Evolutionary conservation across 2,113 vertebrate species (phyloP).

Genomic region (Galeopterus variegatus): DNA sequence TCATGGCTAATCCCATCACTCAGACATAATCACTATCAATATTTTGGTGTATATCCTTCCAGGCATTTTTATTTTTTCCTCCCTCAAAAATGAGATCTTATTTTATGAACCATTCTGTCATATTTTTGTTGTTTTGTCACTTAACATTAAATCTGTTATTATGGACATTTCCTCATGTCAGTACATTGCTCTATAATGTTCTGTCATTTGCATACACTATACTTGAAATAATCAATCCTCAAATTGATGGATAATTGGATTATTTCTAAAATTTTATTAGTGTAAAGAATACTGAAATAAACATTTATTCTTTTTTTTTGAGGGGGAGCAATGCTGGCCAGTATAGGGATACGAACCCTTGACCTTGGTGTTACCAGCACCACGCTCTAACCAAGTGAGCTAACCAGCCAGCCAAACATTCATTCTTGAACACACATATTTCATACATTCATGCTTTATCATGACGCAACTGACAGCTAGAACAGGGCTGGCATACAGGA

Average conservation of each 20-base stretch:
- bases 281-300: background rate
- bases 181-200: background rate
- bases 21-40: background rate
- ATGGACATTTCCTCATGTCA: background rate
- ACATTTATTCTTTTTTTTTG: background rate
- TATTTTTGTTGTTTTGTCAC: background rate
- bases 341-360: no score
- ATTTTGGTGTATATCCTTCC: background rate
- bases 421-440: background rate
- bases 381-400: no score
- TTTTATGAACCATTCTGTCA: background rate
- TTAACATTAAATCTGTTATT: background rate
- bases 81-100: background rate
- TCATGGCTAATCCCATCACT: background rate
- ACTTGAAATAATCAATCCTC: background rate
- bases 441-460: background rate
- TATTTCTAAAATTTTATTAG: background rate
- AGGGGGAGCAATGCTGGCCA: no score
- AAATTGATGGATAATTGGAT: background rate
- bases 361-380: no score
- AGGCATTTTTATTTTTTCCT: background rate
- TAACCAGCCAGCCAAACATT: background rate
- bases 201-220: background rate
- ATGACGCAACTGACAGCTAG: background rate
- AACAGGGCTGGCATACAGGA: background rate